Percentiles rank a stretch among this genome's conserved stretches.
Conservation (phyloP, 2,797 vertebrate species). For the Helostoma temminkii region DNA sequence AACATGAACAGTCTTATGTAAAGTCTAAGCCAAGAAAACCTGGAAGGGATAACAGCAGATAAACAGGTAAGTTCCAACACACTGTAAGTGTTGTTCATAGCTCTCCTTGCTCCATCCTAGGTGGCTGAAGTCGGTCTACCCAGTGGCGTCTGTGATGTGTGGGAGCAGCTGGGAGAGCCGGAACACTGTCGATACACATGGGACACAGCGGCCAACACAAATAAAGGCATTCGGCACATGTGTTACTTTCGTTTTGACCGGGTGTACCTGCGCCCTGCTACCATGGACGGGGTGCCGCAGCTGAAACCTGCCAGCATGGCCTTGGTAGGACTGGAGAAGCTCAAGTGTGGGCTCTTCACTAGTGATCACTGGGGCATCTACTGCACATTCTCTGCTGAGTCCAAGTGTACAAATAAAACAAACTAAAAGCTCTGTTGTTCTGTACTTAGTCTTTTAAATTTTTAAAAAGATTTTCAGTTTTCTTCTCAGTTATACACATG, state of each 20-base stretch:
- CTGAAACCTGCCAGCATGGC: constrained; percentile 86
- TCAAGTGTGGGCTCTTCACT: constrained; percentile 89
- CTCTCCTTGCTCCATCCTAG: constrained; percentile 66
- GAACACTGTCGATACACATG: constrained; percentile 90
- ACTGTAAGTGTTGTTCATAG: no score
- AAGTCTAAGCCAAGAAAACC: no score
- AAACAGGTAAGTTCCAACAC: no score
- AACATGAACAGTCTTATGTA: no score
- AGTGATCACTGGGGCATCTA: constrained; percentile 95
- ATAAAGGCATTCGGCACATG: constrained; percentile 76
- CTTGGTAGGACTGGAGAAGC: constrained; percentile 89
- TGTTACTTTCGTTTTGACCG: constrained; percentile 90
- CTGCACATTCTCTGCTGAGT: constrained; percentile 80
- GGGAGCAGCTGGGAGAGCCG: constrained; percentile 88
- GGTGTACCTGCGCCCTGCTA: constrained; percentile 82
- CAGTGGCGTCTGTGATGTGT: constrained; percentile 83
- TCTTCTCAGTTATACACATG: no score
- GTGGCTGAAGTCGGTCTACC: constrained; percentile 86
- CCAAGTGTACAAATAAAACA: neutral
- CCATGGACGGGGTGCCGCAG: constrained; percentile 58
- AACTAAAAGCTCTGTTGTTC: no score
- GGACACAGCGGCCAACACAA: constrained; percentile 90
- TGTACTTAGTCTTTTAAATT: no score
- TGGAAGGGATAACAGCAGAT: no score
- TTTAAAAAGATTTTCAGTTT: no score